A percentile compares a stretch with the other conserved stretches of the same genome.
Conservation (phyloP, 2,888 invertebrate genomes). For the Xestobium rufovillosum region DNA sequence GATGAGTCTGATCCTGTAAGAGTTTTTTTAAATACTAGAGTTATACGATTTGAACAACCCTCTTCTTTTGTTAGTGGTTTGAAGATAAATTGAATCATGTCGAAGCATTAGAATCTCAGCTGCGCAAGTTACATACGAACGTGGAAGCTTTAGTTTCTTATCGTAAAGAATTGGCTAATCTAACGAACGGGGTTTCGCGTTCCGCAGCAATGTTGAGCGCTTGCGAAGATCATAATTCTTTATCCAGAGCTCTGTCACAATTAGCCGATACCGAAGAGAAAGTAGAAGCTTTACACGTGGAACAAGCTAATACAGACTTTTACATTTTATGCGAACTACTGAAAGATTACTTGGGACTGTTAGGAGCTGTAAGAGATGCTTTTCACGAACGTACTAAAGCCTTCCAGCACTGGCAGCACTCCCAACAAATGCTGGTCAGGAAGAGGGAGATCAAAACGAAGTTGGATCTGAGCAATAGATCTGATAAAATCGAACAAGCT, state of each 20-base stretch:
- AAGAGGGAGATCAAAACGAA: conserved; percentile 92
- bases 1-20: conserved; percentile 95
- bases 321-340: conserved; percentile 89
- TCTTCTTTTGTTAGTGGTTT: conserved; percentile 76
- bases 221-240: conserved; percentile 86
- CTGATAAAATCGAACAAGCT: conserved; percentile 83
- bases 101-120: conserved; percentile 81
- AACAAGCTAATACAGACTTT: conserved; percentile 93
- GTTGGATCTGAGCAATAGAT: conserved; percentile 80
- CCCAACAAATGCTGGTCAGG: conserved; percentile 88
- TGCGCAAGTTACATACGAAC: conserved; percentile 78
- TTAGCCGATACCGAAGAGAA: conserved; percentile 83
- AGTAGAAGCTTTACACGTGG: conserved; percentile 78
- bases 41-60: neutral
- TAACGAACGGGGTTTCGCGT: conserved; percentile 79
- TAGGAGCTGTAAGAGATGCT: conserved; percentile 81
- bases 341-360: conserved; percentile 87
- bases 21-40: conserved; percentile 19
- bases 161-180: conserved; percentile 71
- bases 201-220: conserved; percentile 84
- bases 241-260: conserved; percentile 84
- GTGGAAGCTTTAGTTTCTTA: conserved; percentile 83
- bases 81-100: conserved; percentile 91
- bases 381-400: conserved; percentile 71
- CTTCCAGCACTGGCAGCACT: conserved; percentile 97